A percentile compares a stretch with the other conserved stretches of the same genome.
phyloP scores from a whole-genome alignment of 1,140 invertebrate genomes.

The Atta colombica region DNA sequence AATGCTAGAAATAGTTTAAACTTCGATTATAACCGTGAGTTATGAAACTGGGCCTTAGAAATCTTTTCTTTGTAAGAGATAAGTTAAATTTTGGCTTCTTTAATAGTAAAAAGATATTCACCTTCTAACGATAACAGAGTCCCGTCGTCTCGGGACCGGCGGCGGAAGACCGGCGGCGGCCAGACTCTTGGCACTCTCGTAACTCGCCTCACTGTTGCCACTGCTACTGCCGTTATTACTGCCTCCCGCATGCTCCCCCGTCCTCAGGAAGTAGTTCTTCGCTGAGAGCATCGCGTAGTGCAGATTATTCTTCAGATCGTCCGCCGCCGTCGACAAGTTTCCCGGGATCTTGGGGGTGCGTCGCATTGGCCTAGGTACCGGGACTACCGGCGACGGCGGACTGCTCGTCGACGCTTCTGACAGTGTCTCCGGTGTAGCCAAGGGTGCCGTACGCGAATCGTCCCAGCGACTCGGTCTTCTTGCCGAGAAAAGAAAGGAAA shows the following conservation, averaged over 20 bases:
- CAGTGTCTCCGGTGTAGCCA: conserved; percentile 94
- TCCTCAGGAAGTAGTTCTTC: conserved; percentile 84
- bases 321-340: conserved; percentile 89
- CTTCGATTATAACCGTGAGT: no score
- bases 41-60: no score
- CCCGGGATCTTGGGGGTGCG: conserved; percentile 90
- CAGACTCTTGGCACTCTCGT: conserved; percentile 86
- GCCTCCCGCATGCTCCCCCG: conserved; percentile 65
- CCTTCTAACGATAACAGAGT: conserved; percentile 78
- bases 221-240: conserved; percentile 84
- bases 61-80: no score
- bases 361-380: conserved; percentile 86
- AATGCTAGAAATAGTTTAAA: no score
- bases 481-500: not conserved
- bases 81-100: not conserved
- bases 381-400: conserved; percentile 82
- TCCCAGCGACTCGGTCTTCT: conserved; percentile 79
- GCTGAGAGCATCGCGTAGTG: conserved; percentile 88
- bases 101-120: not conserved
- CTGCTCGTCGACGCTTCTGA: conserved; percentile 93
- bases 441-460: conserved; percentile 88
- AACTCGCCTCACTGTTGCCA: conserved; percentile 87
- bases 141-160: conserved; percentile 84
- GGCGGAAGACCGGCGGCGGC: conserved; percentile 81
- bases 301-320: conserved; percentile 88